Evolutionary conservation across 2,888 invertebrate species (phyloP).

Genomic region (Rhamnusium bicolor): DNA sequence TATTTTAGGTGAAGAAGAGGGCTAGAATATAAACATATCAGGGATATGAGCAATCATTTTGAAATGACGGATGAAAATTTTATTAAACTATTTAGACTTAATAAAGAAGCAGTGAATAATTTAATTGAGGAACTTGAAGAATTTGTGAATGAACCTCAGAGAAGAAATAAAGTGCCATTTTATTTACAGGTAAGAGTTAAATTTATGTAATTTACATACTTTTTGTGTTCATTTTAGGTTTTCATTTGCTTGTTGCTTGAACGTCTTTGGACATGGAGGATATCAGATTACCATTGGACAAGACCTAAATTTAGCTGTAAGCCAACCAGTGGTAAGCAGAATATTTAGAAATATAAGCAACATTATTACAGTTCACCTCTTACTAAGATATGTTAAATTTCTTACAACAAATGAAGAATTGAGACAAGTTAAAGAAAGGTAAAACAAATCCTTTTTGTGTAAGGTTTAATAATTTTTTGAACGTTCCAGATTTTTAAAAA

Average conservation of each 20-base stretch:
- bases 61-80: not conserved
- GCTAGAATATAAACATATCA: not conserved
- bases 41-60: conserved; percentile 5
- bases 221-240: no score
- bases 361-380: not conserved
- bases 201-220: no score
- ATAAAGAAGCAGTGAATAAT: not conserved
- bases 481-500: conserved; percentile 4
- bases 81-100: conserved; percentile 6
- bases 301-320: conserved; percentile 12
- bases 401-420: not conserved
- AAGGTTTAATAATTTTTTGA: not conserved
- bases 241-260: no score
- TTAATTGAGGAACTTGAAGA: not conserved
- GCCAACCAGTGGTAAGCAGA: conserved; percentile 20
- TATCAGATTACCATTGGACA: conserved; percentile 23
- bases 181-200: not conserved
- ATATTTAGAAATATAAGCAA: conserved; percentile 6
- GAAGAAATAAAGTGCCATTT: not conserved
- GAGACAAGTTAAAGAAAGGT: not conserved
- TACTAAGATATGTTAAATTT: conserved; percentile 17
- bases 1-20: not conserved
- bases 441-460: not conserved
- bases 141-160: not conserved
- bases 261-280: not conserved